Evolutionary conservation across 2,797 vertebrate genomes (phyloP).

Genomic region (Pseudochirops cupreus): DNA sequence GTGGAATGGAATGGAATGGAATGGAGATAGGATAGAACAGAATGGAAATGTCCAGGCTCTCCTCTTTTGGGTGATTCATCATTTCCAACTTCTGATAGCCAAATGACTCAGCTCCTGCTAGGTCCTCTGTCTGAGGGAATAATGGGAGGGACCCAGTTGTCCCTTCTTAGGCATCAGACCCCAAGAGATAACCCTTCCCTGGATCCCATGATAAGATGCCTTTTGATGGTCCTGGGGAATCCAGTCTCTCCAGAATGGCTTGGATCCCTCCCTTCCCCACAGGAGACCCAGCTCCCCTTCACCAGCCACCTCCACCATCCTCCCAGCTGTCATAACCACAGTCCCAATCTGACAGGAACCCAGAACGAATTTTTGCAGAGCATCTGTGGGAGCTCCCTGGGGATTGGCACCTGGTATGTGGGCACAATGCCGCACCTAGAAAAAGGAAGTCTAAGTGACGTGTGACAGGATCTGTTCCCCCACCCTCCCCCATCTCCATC

Average conservation of each 20-base stretch:
- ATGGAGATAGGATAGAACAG: background rate
- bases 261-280: background rate
- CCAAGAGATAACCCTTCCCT: background rate
- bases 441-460: conserved; percentile 2
- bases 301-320: background rate
- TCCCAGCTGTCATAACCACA: background rate
- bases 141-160: background rate
- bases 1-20: background rate
- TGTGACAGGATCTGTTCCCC: background rate
- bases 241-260: background rate
- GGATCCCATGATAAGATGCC: background rate
- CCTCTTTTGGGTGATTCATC: background rate
- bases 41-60: background rate
- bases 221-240: background rate
- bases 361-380: background rate
- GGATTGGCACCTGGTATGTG: conserved; percentile 6
- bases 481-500: background rate
- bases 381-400: background rate
- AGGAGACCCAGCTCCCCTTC: background rate
- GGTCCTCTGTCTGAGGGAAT: background rate
- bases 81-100: background rate
- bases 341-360: background rate
- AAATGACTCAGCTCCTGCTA: background rate
- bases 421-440: background rate
- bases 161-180: background rate